Evolutionary conservation across 2,797 vertebrate species (phyloP), one percentile per base, ranked within the genome.

Genomic region (Hemibagrus guttatus): DNA sequence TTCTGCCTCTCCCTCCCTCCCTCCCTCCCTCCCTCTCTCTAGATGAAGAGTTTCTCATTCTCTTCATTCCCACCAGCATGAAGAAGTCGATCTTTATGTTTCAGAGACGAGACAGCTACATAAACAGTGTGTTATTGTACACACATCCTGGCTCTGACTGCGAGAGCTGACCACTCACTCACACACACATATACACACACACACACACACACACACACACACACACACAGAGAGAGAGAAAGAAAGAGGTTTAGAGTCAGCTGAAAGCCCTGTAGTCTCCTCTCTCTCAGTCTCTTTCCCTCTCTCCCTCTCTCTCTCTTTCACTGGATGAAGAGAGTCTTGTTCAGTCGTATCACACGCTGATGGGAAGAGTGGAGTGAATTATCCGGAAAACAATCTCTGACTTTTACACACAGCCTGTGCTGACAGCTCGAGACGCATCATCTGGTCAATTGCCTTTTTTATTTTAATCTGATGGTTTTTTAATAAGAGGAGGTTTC

Each of bases 41-140:
- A 9, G 0, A 28, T 85, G 16, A 49, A 80, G 31, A 46, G n/a
- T 49, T 16, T 39, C 66, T 39, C 42, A 2, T n/a, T 28, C 85
- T 21, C 79, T 75, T 23, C 16, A 4, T 66, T 83, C 72, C 17
- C 52, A 28, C 14, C 72, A 64, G 39, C 71, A 11, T 49, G 16
- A 88, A 81, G 74, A 84, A 89, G 71, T 58, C 39, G 1, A 12
- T 76, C 72, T 82, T 85, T 87, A 88, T 85, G 35, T 58, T 52
- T 78, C 17, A 39, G 17, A 13, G 58, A 4, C 23, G 6, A 23
- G 79, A 64, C 16, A 46, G 85, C 78, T 84, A 71, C 23, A 82
- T 68, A 69, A 86, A 87, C 86, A 84, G 68, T 14, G 79, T 3
- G 6, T 68, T 63, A 72, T 78, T 84, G 49, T 78, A 76, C 61